Evolutionary conservation across 2,797 vertebrate species (phyloP), one percentile per base, ranked within the genome.

Genomic region (Hyperoplus immaculatus): DNA sequence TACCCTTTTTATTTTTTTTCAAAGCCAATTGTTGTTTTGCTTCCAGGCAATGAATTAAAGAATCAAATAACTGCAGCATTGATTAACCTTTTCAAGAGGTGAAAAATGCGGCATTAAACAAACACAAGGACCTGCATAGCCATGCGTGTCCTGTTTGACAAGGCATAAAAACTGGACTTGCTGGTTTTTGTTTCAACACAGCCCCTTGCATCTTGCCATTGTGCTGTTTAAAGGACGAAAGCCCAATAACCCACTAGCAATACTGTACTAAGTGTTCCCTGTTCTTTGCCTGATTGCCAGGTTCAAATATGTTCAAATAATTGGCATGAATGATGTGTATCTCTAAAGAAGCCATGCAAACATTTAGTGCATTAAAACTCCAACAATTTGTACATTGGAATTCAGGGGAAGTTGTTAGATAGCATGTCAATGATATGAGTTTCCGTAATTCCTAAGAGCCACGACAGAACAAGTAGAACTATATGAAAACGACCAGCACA

Each of bases 161-260:
- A 12, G n/a, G 29, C 3, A 9, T 41, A 36, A 21, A 72, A 77
- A 75, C 63, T 60, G 53, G 66, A 73, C 49, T 49, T 41, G 6
- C 67, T 41, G 66, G 62, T 72, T 77, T 1, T 13, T 36, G 54
- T 53, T 75, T 45, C 6, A 65, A 63, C 2, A 63, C 51, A 46
- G 10, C 4, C 8, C 13, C 13, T 54, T 63, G 51, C 38, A 0
- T 53, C 51, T 29, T 58, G 4, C 43, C 0, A 0, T 14, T 59
- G 29, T 49, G 13, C 42, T 43, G 1, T 43, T 60, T 4, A 56
- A 38, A 55, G 38, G 18, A 15, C 21, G 4, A 58, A 55, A 59
- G 13, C 3, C 36, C 15, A 2, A 39, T 11, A 9, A 29, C 6
- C 29, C 29, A 29, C 29, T 29, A 5, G 36, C 4, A 11, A 0